These are phyloP conservation scores for Macrocentrus cingulum DNA, from an alignment of 1,140 invertebrate species.

Conservation along the genomic window DNA sequence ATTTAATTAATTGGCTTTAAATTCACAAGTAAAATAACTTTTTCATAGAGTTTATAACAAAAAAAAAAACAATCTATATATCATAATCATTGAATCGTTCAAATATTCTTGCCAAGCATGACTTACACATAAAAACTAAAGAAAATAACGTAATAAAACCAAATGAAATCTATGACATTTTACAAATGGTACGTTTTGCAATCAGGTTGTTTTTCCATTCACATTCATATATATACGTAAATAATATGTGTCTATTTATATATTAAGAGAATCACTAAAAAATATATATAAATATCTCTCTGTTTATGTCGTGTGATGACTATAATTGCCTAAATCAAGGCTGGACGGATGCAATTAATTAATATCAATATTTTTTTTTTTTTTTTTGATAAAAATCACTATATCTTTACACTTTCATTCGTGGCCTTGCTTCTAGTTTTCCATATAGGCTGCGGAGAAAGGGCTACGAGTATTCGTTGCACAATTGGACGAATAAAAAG, in stretches of 20 bases:
- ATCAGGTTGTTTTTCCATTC: conserved; percentile 10
- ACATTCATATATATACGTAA: conserved; percentile 35
- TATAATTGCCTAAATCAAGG: conserved; percentile 47
- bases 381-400: conserved; percentile 1
- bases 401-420: conserved; percentile 6
- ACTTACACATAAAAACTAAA: background rate
- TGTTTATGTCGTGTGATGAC: conserved; percentile 40
- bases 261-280: conserved; percentile 49
- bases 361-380: no score
- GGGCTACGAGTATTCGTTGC: conserved; percentile 14
- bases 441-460: background rate
- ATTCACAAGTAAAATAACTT: background rate
- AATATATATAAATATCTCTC: conserved; percentile 44
- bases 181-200: background rate
- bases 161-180: no score
- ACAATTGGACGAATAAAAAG: conserved; percentile 17
- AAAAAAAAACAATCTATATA: background rate
- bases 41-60: conserved; percentile 3
- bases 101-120: background rate
- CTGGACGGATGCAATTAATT: conserved; percentile 30
- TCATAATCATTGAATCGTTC: background rate
- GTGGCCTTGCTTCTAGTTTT: background rate
- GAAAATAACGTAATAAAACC: background rate
- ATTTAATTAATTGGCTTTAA: background rate
- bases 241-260: conserved; percentile 34